Evolutionary conservation across 2,113 vertebrate species (phyloP), one percentile per base, ranked within the genome.

Genomic region (Pantherophis guttatus): DNA sequence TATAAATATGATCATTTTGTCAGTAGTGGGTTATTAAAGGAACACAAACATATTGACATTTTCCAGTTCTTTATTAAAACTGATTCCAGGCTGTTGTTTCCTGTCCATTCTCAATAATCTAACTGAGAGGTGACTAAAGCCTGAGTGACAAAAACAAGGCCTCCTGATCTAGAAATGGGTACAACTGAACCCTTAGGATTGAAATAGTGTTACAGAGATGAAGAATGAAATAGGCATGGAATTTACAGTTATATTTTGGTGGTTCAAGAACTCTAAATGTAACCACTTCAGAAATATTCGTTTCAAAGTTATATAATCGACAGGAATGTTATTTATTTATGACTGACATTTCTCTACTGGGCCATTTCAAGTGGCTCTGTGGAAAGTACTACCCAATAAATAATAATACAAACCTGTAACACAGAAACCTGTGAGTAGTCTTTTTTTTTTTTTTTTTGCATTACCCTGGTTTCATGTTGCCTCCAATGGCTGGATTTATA

Each of bases 401-500:
- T 12, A 58, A 58, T 58, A 7, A 70, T n/a, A n/a, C 29, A 70
- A 70, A 70, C 5, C 65, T 70, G 12, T 70, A 65, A 29, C 57
- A n/a, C 3, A 90, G 93, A 91, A 95, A 91, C 96, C 96, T 94
- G 93, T 95, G 94, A 97, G 48, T 1, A 96, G 95, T 91, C 93
- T 33, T 33, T 3, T 44, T 3, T 44, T 95, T 94, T 92, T 94
- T 93, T 95, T 94, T 94, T 93, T 95, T 93, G 93, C 94, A 89
- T 93, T 94, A 96, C 95, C 93, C 91, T 0, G 94, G 96, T 97
- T 96, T 97, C 95, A 93, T 85, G n/a, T 96, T 96, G 94, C 96
- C 93, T 94, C 92, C 95, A 96, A 95, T 95, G 96, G 97, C 95
- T 97, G 97, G 97, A 96, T 95, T 96, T 97, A 95, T 92, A 96